Base-by-base conservation (phyloP, 2,113 vertebrate species). In the Cavia porcellus region DNA sequence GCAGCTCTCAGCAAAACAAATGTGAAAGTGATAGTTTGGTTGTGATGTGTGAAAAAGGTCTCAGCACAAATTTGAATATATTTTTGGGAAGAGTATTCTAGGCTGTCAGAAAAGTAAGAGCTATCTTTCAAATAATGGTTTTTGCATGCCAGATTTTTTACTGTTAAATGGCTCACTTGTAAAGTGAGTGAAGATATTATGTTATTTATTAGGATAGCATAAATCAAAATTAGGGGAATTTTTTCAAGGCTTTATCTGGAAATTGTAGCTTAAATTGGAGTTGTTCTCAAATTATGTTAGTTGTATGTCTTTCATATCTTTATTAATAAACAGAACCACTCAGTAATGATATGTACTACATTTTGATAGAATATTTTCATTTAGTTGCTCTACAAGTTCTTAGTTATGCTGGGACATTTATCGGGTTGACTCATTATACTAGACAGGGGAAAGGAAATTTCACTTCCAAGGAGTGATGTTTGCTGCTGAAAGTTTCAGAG, bases 1-100 rank as follows among this genome's bases (percentile, higher is more conserved):
- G 90, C 85, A 96, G 81, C 84, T 98, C 88, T 96, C n/a, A 93
- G 87, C 42, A 14, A 68, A 59, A 57, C 92, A 96, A 96, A 96
- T 55, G 50, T 45, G 70, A 90, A 96, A 88, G 93, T 90, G 90
- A 92, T 92, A 95, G 64, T 52, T 97, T n/a, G n/a, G n/a, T 77
- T 81, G 35, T 45, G 92, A 94, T 55, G 93, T 97, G 96, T 92
- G 95, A 96, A 96, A 96, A 95, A 83, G 62, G 64, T 77, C 82
- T 92, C 72, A 82, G 97, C 59, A 88, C 64, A 95, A 86, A 95
- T 95, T 70, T 92, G 77, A 90, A 96, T 96, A 95, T 55, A 66
- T 92, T 94, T 92, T 35, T 77, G 86, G 89, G 86, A 82, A 77
- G 52, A 64, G 62, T 66, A 52, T 81, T 22, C 55, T 85, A 19